Percentiles rank a stretch among this genome's conserved stretches.
These are phyloP conservation scores for Catharus fuscescens DNA, from an alignment of 2,113 vertebrate species.

Conservation along the genomic window DNA sequence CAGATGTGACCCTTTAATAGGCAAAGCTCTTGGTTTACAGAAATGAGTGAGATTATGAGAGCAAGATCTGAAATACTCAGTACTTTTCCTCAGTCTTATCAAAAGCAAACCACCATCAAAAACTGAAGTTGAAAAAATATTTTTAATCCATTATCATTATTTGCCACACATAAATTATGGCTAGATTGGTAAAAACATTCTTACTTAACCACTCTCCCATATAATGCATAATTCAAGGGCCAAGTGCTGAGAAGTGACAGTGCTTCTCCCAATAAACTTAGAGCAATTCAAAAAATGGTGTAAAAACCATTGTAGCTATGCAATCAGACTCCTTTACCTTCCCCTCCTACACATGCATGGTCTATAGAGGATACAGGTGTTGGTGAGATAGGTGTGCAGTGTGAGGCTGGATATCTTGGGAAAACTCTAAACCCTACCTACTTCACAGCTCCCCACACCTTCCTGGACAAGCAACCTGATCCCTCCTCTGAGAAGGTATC, in stretches of 20 bases:
- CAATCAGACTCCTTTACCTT: not conserved
- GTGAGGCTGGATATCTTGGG: accelerated
- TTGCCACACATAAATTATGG: not conserved
- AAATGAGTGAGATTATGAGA: not conserved
- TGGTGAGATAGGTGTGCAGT: accelerated
- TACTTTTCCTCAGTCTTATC: not conserved
- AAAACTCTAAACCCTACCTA: not conserved
- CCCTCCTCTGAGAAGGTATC: not conserved
- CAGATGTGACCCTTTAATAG: accelerated
- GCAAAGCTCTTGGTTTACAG: not conserved
- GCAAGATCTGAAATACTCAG: not conserved
- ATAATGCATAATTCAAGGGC: not conserved
- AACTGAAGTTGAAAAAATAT: not conserved
- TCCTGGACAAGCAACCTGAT: not conserved
- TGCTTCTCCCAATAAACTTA: not conserved
- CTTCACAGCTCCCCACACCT: not conserved
- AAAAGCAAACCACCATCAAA: not conserved
- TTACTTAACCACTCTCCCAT: not conserved
- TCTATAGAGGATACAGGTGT: not conserved
- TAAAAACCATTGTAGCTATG: not conserved
- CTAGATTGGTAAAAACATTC: not conserved
- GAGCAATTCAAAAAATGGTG: not conserved
- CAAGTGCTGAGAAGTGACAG: not conserved
- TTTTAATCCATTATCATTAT: not conserved
- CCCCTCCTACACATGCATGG: accelerated